phyloP scores from a whole-genome alignment of 2,888 invertebrate genomes.

The Sabellastarte sp. region DNA sequence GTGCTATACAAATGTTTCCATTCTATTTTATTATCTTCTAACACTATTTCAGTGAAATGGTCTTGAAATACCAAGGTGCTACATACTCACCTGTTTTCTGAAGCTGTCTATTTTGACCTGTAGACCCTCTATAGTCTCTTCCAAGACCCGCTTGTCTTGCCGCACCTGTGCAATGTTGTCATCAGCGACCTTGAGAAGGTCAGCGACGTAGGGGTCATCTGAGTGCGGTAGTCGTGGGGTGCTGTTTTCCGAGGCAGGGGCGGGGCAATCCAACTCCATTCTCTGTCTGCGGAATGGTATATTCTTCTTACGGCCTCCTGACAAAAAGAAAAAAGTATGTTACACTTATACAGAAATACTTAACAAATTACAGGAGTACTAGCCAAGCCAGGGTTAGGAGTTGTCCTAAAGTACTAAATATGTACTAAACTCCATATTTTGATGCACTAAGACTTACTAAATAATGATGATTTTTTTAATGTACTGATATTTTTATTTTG shows the following conservation, averaged over 20 bases:
- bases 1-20: no score
- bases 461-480: no score
- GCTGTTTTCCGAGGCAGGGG: conserved; percentile 37
- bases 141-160: conserved; percentile 34
- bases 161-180: conserved; percentile 51
- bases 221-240: conserved; percentile 2
- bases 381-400: no score
- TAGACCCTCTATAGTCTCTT: conserved; percentile 45
- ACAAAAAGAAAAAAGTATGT: background rate
- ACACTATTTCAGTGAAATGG: no score
- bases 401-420: no score
- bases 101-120: conserved; percentile 52
- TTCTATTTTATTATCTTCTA: no score
- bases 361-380: no score
- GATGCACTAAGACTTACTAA: no score
- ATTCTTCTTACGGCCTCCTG: conserved; percentile 57
- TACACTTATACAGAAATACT: no score
- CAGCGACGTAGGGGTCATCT: conserved; percentile 54
- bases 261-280: conserved; percentile 56
- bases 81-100: conserved; percentile 50
- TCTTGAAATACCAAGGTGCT: no score
- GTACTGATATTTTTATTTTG: no score
- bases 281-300: conserved; percentile 59
- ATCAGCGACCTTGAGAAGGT: conserved; percentile 55
- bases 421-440: no score